Evolutionary conservation across 2,888 invertebrate genomes (phyloP), one percentile per base, ranked within the genome.

Genomic region (Tiliacea aurago): DNA sequence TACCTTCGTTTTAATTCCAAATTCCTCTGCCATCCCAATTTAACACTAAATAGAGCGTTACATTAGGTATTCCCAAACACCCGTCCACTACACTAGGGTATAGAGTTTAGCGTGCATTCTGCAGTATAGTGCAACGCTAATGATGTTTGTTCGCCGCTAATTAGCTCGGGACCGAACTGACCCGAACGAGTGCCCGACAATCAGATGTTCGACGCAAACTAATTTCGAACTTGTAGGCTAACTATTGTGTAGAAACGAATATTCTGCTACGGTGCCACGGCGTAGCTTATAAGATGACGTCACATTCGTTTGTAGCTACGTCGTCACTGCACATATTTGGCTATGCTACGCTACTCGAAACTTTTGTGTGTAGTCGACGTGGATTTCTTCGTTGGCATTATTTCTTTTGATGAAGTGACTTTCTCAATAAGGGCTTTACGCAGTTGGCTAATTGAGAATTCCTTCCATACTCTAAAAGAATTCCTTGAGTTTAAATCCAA

Each of bases 121-220:
- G 70, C 81, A 66, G 76, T 72, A 59, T 55, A 82, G 73, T 82
- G 72, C 73, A 84, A 47, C 62, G 68, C 73, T 86, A 85, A 85
- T 85, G 85, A 85, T 86, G 85, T 84, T 84, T 87, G 86, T 81
- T 73, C 73, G 68, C 75, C 73, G 49, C 84, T 85, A 84, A 84
- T 87, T 85, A 85, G 80, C 73, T 72, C 15, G 80, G 85, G 74
- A 73, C 85, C 23, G 65, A 62, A 65, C 84, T 73, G 80, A 74
- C 84, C 80, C 89, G 84, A 86, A 87, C 82, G 83, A 84, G 86
- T 81, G 80, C 79, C 78, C 76, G 84, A 87, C 90, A 91, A 91
- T 90, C 90, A 89, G 84, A 77, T 86, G 85, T 87, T 89, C 83
- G 84, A 86, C 79, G 78, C 86, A 84, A 90, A 90, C 88, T 90